Evolutionary conservation across 2,113 vertebrate species (phyloP).

Genomic region (Lagopus muta): DNA sequence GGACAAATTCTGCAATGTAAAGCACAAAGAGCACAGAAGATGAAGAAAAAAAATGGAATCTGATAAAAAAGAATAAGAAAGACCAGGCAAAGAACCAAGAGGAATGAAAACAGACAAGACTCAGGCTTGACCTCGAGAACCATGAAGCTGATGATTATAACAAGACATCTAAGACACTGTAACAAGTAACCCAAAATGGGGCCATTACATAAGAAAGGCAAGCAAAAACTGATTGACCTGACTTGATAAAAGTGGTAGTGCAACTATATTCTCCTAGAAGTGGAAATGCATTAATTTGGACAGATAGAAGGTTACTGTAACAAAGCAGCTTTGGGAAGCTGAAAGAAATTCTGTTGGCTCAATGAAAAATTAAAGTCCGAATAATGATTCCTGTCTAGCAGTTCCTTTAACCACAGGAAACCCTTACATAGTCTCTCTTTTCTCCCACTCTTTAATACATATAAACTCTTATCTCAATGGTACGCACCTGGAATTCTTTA

Average conservation of each 20-base stretch:
- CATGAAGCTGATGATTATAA: background rate
- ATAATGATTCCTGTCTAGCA: constrained; percentile 16
- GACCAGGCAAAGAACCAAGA: background rate
- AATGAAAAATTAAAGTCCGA: constrained; percentile 26
- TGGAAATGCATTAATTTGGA: constrained; percentile 18
- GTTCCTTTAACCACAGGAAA: constrained; percentile 28
- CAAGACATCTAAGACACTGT: background rate
- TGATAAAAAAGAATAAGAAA: background rate
- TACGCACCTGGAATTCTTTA: constrained; percentile 81
- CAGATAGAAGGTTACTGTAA: constrained; percentile 4
- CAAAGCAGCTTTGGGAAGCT: constrained; percentile 35
- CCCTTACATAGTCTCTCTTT: background rate
- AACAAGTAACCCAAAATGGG: background rate
- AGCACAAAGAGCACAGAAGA: background rate
- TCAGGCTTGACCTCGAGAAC: background rate
- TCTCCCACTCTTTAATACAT: background rate
- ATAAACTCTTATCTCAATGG: background rate
- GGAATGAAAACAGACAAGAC: background rate
- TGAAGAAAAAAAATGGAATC: background rate
- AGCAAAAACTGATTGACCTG: background rate
- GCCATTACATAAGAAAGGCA: background rate
- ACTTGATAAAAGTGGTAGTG: background rate
- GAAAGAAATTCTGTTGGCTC: background rate
- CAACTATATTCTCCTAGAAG: background rate
- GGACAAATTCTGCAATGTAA: background rate